A percentile compares a stretch with the other conserved stretches of the same genome.
Conservation (phyloP, 2,113 vertebrate species). For the Carettochelys insculpta region DNA sequence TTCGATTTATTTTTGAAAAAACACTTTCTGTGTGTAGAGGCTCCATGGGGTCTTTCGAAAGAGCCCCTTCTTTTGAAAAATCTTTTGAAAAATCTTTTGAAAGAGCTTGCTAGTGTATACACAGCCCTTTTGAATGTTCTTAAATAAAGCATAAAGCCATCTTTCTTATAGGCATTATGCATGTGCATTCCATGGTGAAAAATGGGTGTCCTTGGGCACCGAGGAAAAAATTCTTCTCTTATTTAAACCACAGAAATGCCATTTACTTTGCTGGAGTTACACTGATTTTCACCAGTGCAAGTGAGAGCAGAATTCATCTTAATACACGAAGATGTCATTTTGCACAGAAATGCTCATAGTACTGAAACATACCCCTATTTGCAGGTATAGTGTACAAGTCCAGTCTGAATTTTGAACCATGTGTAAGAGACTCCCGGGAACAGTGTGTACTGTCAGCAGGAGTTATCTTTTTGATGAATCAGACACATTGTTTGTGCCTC, state of each 20-base stretch:
- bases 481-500: conserved; percentile 82
- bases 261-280: neutral
- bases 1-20: too few relatives aligned
- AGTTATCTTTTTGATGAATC: conserved; percentile 77
- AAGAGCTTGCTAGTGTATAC: too few relatives aligned
- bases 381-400: conserved; percentile 54
- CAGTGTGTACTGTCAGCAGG: conserved; percentile 56
- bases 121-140: conserved; percentile 56
- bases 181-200: conserved; percentile 21
- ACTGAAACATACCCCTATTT: conserved; percentile 32
- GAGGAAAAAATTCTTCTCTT: conserved; percentile 29
- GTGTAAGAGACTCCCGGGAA: conserved; percentile 60
- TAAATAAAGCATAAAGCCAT: conserved; percentile 50
- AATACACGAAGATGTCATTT: neutral
- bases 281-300: neutral
- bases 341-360: conserved; percentile 37
- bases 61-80: too few relatives aligned
- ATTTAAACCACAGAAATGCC: neutral
- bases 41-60: too few relatives aligned
- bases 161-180: conserved; percentile 34
- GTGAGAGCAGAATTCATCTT: conserved; percentile 17
- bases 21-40: too few relatives aligned
- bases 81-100: too few relatives aligned
- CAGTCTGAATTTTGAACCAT: conserved; percentile 64
- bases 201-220: conserved; percentile 33